phyloP scores from a whole-genome alignment of 2,888 invertebrate species.

The Ophioninae sp. region DNA sequence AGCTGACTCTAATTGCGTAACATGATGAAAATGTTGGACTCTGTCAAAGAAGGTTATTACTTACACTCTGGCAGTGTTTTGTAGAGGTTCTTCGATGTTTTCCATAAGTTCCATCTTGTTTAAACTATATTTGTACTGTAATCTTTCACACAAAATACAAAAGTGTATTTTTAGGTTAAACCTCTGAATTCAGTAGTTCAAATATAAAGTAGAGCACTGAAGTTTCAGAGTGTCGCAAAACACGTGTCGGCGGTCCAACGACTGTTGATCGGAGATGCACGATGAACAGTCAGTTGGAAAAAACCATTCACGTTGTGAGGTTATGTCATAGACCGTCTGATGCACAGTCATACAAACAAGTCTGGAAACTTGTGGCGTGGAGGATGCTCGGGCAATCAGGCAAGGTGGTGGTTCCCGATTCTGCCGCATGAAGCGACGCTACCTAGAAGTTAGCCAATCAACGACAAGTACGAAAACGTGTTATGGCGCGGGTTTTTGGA shows the following conservation, averaged over 20 bases:
- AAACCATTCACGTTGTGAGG: neutral
- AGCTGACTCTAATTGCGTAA: neutral
- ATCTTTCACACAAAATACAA: neutral
- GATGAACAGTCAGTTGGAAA: neutral
- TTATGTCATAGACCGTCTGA: neutral
- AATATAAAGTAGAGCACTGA: neutral
- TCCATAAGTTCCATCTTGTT: constrained; percentile 59
- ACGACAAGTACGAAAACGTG: no score
- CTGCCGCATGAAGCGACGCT: no score
- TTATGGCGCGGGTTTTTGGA: no score
- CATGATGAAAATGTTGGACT: neutral
- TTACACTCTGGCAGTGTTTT: constrained; percentile 57
- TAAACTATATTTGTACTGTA: neutral
- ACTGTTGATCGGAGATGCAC: neutral
- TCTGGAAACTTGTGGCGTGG: no score
- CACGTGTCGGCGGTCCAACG: constrained; percentile 20
- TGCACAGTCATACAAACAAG: neutral
- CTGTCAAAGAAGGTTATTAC: constrained; percentile 34
- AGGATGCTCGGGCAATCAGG: no score
- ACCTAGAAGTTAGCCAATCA: no score
- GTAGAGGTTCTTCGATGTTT: constrained; percentile 43
- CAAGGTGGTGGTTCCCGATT: no score
- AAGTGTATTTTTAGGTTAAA: neutral
- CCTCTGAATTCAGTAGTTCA: neutral
- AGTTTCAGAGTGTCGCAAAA: neutral